Evolutionary conservation across 2,888 invertebrate genomes (phyloP).

Genomic region (Nasonovia ribisnigri): DNA sequence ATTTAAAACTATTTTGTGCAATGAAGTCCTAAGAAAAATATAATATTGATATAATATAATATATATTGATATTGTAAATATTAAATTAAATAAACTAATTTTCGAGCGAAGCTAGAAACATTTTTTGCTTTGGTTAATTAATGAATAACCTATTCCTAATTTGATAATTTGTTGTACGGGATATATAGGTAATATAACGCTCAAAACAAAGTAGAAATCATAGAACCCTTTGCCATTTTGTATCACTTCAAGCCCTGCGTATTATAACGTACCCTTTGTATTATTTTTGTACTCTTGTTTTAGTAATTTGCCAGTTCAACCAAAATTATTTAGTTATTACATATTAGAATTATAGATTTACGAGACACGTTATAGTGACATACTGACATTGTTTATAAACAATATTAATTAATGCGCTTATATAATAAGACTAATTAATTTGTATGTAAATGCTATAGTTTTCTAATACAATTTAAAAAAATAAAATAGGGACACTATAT

Average conservation of each 20-base stretch:
- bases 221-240: not conserved
- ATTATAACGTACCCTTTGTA: not conserved
- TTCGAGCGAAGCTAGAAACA: not conserved
- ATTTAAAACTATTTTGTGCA: not conserved
- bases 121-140: not conserved
- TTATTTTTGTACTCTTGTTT: not conserved
- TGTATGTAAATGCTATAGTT: too few species aligned
- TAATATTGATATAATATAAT: too few species aligned
- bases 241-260: not conserved
- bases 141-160: not conserved
- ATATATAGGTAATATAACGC: not conserved
- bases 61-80: not conserved
- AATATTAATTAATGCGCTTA: too few species aligned
- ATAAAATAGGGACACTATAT: too few species aligned
- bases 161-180: not conserved
- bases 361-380: too few species aligned
- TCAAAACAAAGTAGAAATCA: not conserved
- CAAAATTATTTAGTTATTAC: too few species aligned
- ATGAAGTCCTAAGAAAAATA: not conserved
- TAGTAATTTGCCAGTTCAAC: not conserved
- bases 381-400: too few species aligned
- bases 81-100: not conserved
- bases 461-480: too few species aligned
- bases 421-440: too few species aligned
- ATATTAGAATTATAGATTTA: too few species aligned